Percentiles rank a stretch among this genome's conserved stretches.
Evolutionary conservation across 2,888 invertebrate species (phyloP).

Genomic region (Trichopria drosophilae): DNA sequence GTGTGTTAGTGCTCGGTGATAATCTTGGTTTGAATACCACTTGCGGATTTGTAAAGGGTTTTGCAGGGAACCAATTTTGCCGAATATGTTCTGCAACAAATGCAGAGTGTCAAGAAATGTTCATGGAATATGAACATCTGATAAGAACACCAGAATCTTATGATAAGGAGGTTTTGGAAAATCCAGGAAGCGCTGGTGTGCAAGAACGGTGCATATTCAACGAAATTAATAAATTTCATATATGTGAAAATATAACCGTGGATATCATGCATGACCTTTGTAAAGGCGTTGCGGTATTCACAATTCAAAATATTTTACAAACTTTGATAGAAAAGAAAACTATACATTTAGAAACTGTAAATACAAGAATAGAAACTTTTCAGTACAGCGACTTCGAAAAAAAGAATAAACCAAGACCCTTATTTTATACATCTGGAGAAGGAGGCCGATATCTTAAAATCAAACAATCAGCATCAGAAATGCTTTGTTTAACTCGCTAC

Average conservation of each 20-base stretch:
- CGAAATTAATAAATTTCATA: background rate
- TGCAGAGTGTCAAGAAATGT: background rate
- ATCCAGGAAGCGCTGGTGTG: background rate
- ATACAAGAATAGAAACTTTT: slow-evolving; percentile 13
- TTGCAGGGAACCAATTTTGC: background rate
- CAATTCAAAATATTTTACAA: background rate
- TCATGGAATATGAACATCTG: background rate
- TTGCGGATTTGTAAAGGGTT: slow-evolving; percentile 5
- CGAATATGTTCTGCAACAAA: slow-evolving; percentile 1
- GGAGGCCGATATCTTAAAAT: slow-evolving; percentile 10
- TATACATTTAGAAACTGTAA: background rate
- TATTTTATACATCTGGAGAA: no score
- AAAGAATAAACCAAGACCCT: background rate
- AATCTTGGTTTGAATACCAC: slow-evolving; percentile 8
- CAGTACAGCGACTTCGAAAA: no score
- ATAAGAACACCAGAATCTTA: background rate
- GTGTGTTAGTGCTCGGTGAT: slow-evolving; percentile 7
- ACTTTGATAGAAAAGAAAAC: background rate
- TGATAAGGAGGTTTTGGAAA: background rate
- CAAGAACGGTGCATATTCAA: slow-evolving; percentile 8
- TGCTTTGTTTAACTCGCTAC: slow-evolving; percentile 27
- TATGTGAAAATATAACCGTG: background rate
- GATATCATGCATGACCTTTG: slow-evolving; percentile 10
- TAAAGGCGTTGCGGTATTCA: slow-evolving; percentile 1
- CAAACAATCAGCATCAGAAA: slow-evolving; percentile 17